Percentiles rank a stretch among this genome's conserved stretches.
These are phyloP conservation scores for Peromyscus eremicus DNA, from an alignment of 2,797 vertebrate species.

Conservation along the genomic window DNA sequence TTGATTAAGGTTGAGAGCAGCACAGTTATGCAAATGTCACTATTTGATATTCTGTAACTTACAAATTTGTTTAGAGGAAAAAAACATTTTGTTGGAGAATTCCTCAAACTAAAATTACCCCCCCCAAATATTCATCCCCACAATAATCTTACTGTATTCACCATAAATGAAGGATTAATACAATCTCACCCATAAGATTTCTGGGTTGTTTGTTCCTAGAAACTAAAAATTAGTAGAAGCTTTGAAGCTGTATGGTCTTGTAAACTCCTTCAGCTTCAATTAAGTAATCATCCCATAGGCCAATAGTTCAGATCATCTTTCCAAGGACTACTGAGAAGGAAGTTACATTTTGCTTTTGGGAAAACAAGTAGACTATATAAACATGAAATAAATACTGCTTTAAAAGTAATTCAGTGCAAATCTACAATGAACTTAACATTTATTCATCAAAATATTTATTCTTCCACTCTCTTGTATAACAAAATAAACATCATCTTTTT, in stretches of 20 bases:
- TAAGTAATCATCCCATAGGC: not conserved
- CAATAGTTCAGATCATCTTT: not conserved
- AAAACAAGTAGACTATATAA: not conserved
- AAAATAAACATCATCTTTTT: not conserved
- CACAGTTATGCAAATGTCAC: not conserved
- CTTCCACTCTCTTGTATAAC: not conserved
- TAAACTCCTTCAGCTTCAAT: not conserved
- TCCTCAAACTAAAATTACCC: not conserved
- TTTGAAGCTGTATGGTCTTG: not conserved
- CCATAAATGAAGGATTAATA: not conserved
- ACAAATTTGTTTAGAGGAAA: not conserved
- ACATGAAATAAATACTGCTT: not conserved
- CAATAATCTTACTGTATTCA: not conserved
- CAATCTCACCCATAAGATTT: not conserved
- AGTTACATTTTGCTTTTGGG: not conserved
- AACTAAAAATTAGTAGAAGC: not conserved
- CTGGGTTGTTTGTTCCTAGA: not conserved
- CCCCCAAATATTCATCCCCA: not conserved
- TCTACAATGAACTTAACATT: not conserved
- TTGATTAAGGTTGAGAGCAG: not conserved
- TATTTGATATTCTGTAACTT: not conserved
- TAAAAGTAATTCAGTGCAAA: not conserved
- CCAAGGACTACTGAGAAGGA: not conserved
- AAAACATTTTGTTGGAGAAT: not conserved
- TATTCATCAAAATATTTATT: not conserved